These are phyloP conservation scores for Gracilinanus agilis DNA, from an alignment of 2,113 vertebrate species.

Conservation along the genomic window DNA sequence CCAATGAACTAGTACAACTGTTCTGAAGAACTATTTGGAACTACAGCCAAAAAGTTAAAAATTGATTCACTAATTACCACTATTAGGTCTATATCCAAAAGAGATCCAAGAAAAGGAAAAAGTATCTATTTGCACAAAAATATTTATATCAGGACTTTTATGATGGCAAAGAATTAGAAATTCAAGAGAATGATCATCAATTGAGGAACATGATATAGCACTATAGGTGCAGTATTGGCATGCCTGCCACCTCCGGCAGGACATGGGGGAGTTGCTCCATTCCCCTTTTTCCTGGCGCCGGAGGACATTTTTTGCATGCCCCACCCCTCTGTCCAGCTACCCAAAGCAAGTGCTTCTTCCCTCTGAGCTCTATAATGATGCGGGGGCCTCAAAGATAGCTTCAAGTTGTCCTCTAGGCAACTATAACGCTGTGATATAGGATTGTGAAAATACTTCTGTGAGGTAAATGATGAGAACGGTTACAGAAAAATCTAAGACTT, in stretches of 20 bases:
- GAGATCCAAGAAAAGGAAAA: not conserved
- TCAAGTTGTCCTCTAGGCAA: too few species aligned
- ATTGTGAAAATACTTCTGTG: not conserved
- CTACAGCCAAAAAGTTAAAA: not conserved
- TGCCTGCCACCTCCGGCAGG: too few species aligned
- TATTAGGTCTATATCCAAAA: not conserved
- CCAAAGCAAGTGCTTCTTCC: too few species aligned
- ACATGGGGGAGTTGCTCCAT: too few species aligned
- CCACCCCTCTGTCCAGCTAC: too few species aligned
- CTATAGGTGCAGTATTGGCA: too few species aligned
- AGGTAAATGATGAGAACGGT: not conserved
- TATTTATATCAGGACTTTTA: not conserved
- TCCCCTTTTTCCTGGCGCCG: too few species aligned
- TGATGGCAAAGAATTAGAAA: not conserved
- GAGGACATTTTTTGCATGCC: too few species aligned
- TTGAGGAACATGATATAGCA: not conserved
- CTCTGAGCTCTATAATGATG: too few species aligned
- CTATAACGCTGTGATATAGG: not conserved
- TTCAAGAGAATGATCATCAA: not conserved
- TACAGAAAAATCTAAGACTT: not conserved
- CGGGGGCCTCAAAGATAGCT: too few species aligned
- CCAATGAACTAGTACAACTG: not conserved
- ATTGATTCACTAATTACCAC: not conserved
- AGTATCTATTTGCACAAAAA: not conserved
- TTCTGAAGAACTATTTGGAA: not conserved